Evolutionary conservation across 2,888 invertebrate species (phyloP), one percentile per base, ranked within the genome.

Genomic region (Synergus laeviventris): DNA sequence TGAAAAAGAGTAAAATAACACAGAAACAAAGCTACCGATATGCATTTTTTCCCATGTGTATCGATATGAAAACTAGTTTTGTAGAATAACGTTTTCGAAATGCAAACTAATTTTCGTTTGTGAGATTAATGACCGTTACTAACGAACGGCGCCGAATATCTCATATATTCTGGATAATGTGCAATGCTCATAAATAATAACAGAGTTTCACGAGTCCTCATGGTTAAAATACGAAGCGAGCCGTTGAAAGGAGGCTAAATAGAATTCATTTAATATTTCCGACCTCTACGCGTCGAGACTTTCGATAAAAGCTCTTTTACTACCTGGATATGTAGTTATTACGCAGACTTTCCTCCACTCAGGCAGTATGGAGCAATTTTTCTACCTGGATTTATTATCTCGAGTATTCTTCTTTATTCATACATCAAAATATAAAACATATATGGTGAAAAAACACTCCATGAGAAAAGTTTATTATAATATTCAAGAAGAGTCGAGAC

Each of bases 171-270:
- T 77, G 83, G 79, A 84, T 88, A 88, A 88, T 87, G 85, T 85
- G 84, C 84, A 81, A 80, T 83, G 84, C 87, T 85, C 87, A 83
- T 88, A 88, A 88, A 88, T 88, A 87, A 88, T 88, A 86, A 85
- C 82, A 82, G 80, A 54, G 81, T 70, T 73, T 80, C 78, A 76
- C 75, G 79, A 82, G 76, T 79, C 80, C 81, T 82, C 82, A 64
- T 78, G 82, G 82, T 83, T 84, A 84, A 85, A 81, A 76, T 64
- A 54, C 38, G 42, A 78, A 75, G 59, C 42, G 49, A 59, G 49
- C 73, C 81, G 79, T 78, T 80, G 79, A 83, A 83, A 81, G 81
- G 78, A 79, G 81, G 83, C 84, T 86, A 86, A 85, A 85, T 83
- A 85, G 81, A 83, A 84, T 86, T 85, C 86, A 84, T 85, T 85